Evolutionary conservation across 2,888 invertebrate species (phyloP), one percentile per base, ranked within the genome.

Genomic region (Pinctada fucata): DNA sequence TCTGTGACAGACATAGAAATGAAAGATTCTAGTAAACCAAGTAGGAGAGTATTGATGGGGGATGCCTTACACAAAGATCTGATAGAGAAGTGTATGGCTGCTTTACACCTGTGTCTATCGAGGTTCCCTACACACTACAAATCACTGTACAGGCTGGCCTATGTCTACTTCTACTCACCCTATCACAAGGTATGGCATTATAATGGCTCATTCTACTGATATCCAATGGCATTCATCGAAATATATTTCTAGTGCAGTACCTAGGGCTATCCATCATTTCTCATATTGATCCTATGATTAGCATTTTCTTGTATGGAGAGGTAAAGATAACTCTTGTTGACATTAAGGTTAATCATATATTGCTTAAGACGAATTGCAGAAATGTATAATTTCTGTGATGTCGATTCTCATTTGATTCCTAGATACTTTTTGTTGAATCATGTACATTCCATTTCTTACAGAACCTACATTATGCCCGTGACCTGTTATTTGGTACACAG

Each of bases 101-200:
- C 97, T 51, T 79, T 88, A 45, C 83, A 83, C 47, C 95, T 97
- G 88, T 98, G 98, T 89, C 95, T 97, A 5, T 94, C 95, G 71
- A 94, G 98, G 70, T 97, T 97, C 91, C 95, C 97, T 0, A 96
- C 97, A 87, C 97, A 98, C 93, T 98, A 97, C 92, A 98, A 98
- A 93, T 96, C 97, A 0, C 94, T 97, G 75, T 98, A 97, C 92
- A 95, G 97, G 84, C 93, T 98, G 73, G 96, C 97, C 1, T 95
- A 97, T 91, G 95, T 96, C 88, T 97, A 96, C 92, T 96, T 85
- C 70, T 76, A 89, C 65, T 89, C 88, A 13, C 84, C 83, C 13
- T 81, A 82, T 73, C 87, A 87, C 75, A 90, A 88, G 89, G 86
- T 87, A 79, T n/a, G 50, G 4, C 8, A 31, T 31, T 31, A 31